These are phyloP conservation scores for Apotomis capreana DNA, from an alignment of 2,888 invertebrate species.

Conservation along the genomic window DNA sequence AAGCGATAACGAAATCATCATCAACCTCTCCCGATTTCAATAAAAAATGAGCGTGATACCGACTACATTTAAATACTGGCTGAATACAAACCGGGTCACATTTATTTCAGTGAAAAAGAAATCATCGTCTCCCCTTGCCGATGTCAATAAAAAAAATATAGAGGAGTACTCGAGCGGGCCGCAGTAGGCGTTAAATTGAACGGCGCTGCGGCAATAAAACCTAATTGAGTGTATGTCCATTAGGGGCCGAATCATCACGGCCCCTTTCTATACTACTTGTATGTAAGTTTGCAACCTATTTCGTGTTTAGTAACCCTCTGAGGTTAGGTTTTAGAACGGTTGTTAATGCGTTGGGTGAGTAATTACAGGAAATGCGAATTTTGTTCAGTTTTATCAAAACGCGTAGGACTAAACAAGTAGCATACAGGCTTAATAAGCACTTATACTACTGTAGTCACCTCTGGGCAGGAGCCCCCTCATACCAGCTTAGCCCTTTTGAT, in stretches of 20 bases:
- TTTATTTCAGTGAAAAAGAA: conserved; percentile 39
- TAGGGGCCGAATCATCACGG: conserved; percentile 63
- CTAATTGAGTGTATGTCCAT: conserved; percentile 80
- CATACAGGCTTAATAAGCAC: too few relatives aligned
- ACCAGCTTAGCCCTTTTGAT: too few relatives aligned
- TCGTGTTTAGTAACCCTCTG: conserved; percentile 32
- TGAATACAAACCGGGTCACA: conserved; percentile 25
- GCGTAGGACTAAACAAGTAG: too few relatives aligned
- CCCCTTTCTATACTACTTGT: conserved; percentile 40
- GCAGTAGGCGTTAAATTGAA: conserved; percentile 79
- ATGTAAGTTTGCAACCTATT: conserved; percentile 39
- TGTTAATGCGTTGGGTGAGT: neutral
- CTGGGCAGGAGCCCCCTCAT: too few relatives aligned
- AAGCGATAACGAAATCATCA: neutral
- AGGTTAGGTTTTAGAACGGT: conserved; percentile 5
- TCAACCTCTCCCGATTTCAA: neutral
- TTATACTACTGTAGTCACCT: too few relatives aligned
- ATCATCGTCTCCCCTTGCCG: conserved; percentile 49
- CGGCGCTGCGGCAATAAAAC: conserved; percentile 74
- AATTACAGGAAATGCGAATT: neutral
- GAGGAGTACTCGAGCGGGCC: conserved; percentile 60
- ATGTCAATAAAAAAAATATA: conserved; percentile 76
- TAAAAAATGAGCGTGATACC: conserved; percentile 9
- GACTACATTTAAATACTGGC: conserved; percentile 15
- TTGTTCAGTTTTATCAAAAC: neutral